phyloP scores from a whole-genome alignment of 2,797 vertebrate genomes.

The Potorous gilbertii region DNA sequence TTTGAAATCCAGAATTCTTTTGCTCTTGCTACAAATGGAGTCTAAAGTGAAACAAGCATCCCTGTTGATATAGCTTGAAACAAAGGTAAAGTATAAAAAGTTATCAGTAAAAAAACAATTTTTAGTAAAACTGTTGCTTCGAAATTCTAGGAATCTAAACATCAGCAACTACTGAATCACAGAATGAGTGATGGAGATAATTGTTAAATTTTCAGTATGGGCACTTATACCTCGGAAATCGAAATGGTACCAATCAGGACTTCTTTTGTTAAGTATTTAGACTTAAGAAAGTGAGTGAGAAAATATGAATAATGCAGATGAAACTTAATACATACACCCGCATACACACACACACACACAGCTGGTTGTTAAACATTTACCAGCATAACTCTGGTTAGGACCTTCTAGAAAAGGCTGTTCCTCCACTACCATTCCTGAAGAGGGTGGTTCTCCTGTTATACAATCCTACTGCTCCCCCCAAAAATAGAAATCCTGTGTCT shows the following conservation, averaged over 20 bases:
- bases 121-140: background rate
- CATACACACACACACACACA: no score
- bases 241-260: background rate
- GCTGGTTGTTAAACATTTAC: background rate
- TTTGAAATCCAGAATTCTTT: background rate
- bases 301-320: background rate
- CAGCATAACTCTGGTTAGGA: background rate
- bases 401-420: background rate
- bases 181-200: background rate
- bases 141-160: background rate
- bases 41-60: background rate
- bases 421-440: background rate
- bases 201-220: background rate
- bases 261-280: background rate
- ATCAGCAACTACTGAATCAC: no score
- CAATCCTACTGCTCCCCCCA: no score
- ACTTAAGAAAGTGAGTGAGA: background rate
- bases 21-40: background rate
- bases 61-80: background rate
- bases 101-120: background rate
- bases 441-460: background rate
- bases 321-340: background rate
- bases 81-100: background rate
- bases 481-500: background rate
- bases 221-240: background rate